Conservation (phyloP, 2,888 invertebrate genomes). For the Campopleginae sp. region DNA sequence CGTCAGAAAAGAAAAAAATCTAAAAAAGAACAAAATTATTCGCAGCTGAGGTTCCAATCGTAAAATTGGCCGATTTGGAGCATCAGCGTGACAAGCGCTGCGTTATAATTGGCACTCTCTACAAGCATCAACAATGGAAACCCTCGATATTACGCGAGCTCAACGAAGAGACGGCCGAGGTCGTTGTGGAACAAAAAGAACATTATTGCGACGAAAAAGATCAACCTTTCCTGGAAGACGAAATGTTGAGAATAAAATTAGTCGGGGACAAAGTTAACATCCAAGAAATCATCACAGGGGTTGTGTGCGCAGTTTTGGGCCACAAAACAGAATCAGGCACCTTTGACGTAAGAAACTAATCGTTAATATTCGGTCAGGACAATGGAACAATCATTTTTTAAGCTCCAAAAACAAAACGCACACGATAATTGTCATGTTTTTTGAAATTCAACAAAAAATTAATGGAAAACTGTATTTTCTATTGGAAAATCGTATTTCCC, state of each 20-base stretch:
- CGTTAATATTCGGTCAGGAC: neutral
- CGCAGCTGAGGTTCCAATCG: constrained; percentile 79
- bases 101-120: constrained; percentile 95
- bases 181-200: constrained; percentile 89
- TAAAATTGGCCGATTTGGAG: constrained; percentile 89
- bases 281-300: constrained; percentile 91
- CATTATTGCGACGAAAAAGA: constrained; percentile 93
- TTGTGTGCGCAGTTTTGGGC: constrained; percentile 93
- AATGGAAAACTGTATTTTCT: no score
- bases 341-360: constrained; percentile 74
- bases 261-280: constrained; percentile 88
- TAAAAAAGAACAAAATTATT: constrained; percentile 1
- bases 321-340: constrained; percentile 79
- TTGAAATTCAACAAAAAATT: no score
- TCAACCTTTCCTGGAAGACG: constrained; percentile 95
- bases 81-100: constrained; percentile 90
- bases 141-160: constrained; percentile 97
- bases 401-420: neutral
- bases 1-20: neutral
- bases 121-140: constrained; percentile 95
- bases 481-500: no score
- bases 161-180: constrained; percentile 94
- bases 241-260: constrained; percentile 93
- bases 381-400: neutral
- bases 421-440: no score